Evolutionary conservation across 2,888 invertebrate genomes (phyloP).

Genomic region (Smittia sp.): DNA sequence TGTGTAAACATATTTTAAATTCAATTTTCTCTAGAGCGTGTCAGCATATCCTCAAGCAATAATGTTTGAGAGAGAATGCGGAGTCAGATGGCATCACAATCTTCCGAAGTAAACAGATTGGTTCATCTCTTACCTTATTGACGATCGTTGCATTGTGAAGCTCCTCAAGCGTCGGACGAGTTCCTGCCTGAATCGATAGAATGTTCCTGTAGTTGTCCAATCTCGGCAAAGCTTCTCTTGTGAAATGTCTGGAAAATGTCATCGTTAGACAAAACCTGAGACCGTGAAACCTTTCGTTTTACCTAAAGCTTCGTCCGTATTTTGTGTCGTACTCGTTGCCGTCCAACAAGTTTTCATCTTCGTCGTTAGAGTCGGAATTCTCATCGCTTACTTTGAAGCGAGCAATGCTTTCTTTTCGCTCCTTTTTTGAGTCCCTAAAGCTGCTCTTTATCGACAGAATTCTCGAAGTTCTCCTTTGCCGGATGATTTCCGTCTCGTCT

Average conservation of each 20-base stretch:
- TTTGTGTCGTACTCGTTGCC: slow-evolving; percentile 64
- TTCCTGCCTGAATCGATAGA: slow-evolving; percentile 81
- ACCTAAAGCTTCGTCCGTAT: slow-evolving; percentile 78
- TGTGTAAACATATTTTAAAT: no score
- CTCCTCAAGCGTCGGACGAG: slow-evolving; percentile 83
- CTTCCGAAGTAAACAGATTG: background rate
- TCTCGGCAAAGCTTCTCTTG: slow-evolving; percentile 80
- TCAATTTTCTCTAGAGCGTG: no score
- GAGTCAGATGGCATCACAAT: background rate
- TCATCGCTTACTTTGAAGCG: slow-evolving; percentile 59
- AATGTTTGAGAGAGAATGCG: no score
- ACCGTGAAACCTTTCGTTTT: slow-evolving; percentile 42
- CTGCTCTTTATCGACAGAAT: slow-evolving; percentile 58
- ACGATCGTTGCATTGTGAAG: slow-evolving; percentile 79
- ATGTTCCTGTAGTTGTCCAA: slow-evolving; percentile 88
- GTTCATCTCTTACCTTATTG: slow-evolving; percentile 64
- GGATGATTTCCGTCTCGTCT: slow-evolving; percentile 25
- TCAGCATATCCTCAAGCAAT: no score
- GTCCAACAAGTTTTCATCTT: slow-evolving; percentile 54
- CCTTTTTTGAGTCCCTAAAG: slow-evolving; percentile 55
- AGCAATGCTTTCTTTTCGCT: slow-evolving; percentile 58
- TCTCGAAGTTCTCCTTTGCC: slow-evolving; percentile 24
- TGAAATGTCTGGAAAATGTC: slow-evolving; percentile 65
- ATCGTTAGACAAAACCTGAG: background rate
- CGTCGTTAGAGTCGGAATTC: slow-evolving; percentile 54